Percentiles rank a stretch among this genome's conserved stretches.
These are phyloP conservation scores for Buceros bicornis DNA, from an alignment of 2,797 vertebrate genomes.

Conservation along the genomic window DNA sequence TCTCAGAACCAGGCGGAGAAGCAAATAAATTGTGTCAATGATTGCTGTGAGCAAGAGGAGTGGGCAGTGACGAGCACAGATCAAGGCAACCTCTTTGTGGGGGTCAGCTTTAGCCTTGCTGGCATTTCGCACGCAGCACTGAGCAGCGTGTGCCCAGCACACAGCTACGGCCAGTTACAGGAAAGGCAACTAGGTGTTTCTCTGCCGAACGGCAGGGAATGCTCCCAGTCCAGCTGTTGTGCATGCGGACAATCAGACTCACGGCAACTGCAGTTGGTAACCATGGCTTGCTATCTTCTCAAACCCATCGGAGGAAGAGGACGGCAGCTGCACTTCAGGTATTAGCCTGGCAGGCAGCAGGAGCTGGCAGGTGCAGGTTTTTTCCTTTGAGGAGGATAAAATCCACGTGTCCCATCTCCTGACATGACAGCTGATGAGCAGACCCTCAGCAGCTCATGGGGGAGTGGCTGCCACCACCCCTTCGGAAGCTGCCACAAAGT, in stretches of 20 bases:
- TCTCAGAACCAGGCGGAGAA: not conserved
- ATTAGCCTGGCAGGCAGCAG: not conserved
- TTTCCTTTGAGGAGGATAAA: not conserved
- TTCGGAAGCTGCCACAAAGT: not conserved
- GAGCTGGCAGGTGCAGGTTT: not conserved
- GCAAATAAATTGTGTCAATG: not conserved
- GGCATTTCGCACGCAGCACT: not conserved
- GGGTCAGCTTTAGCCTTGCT: not conserved
- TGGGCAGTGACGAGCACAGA: not conserved
- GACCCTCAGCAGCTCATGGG: not conserved
- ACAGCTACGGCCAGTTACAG: not conserved
- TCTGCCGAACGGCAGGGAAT: constrained; percentile 13
- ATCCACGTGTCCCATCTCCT: not conserved
- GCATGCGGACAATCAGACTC: constrained; percentile 5
- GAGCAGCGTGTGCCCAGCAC: not conserved
- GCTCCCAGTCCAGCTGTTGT: constrained; percentile 19
- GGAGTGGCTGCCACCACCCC: not conserved
- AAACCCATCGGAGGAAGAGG: not conserved
- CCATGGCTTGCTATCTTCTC: not conserved
- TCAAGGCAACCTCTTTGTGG: not conserved
- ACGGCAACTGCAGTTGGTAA: not conserved
- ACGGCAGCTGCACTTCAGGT: not conserved
- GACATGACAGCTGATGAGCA: not conserved
- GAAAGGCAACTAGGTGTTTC: constrained; percentile 14
- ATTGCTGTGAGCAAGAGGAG: not conserved